These are phyloP conservation scores for Ichneumoninae sp. DNA, from an alignment of 2,888 invertebrate species.

Conservation along the genomic window DNA sequence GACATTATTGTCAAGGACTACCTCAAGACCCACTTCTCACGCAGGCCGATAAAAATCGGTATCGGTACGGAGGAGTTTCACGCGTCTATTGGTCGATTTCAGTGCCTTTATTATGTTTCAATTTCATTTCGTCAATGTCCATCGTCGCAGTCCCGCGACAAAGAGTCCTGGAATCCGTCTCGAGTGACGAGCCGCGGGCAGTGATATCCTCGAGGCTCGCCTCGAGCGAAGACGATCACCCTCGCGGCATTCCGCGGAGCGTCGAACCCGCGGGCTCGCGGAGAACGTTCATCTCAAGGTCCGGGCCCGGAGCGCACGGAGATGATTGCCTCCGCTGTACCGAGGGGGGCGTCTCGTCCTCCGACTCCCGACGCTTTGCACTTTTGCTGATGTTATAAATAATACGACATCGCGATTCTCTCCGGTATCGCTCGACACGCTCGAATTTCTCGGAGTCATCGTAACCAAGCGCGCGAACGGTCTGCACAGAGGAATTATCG, in stretches of 20 bases:
- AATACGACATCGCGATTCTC: constrained; percentile 52
- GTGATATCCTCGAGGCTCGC: constrained; percentile 57
- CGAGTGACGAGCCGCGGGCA: constrained; percentile 50
- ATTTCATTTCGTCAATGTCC: neutral
- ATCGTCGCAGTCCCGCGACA: constrained; percentile 21
- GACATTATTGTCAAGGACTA: too few relatives aligned
- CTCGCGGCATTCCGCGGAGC: constrained; percentile 66
- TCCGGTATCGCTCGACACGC: constrained; percentile 36
- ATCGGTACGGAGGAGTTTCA: neutral
- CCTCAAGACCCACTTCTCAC: too few relatives aligned
- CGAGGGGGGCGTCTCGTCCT: neutral
- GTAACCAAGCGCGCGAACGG: constrained; percentile 37
- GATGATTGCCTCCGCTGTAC: constrained; percentile 39
- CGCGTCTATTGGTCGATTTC: too few relatives aligned
- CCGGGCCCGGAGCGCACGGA: constrained; percentile 46
- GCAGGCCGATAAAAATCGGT: neutral
- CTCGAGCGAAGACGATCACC: constrained; percentile 68
- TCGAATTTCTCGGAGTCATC: constrained; percentile 59
- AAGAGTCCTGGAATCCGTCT: constrained; percentile 45
- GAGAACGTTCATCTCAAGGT: constrained; percentile 65
- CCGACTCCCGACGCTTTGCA: constrained; percentile 39
- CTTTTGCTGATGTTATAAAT: constrained; percentile 65
- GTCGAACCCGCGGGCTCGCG: constrained; percentile 63
- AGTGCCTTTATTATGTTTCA: neutral
- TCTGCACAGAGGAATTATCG: neutral